Percentiles rank a stretch among this genome's conserved stretches.
Evolutionary conservation across 1,140 invertebrate species (phyloP).

Genomic region (Euschistus heros): DNA sequence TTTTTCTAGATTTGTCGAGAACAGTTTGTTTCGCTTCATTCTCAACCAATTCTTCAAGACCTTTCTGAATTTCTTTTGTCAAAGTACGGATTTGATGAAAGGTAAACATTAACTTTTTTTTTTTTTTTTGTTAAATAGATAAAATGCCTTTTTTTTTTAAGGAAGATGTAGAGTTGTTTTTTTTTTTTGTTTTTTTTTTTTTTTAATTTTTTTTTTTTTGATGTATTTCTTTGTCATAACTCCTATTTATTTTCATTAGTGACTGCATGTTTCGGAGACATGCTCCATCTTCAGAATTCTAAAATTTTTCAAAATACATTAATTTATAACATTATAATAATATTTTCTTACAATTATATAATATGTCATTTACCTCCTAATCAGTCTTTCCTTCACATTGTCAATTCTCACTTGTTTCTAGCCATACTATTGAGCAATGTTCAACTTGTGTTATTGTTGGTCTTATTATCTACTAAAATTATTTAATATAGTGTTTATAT

Average conservation of each 20-base stretch:
- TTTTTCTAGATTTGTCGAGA: constrained; percentile 73
- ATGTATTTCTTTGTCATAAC: not conserved
- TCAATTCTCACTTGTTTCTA: too few species aligned
- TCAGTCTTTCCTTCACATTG: too few species aligned
- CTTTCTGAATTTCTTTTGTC: constrained; percentile 63
- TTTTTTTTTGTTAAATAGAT: not conserved
- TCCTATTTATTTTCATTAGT: too few species aligned
- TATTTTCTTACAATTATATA: too few species aligned
- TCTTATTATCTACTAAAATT: not conserved
- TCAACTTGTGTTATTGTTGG: too few species aligned
- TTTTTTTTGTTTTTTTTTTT: constrained; percentile 1
- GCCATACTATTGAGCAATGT: too few species aligned
- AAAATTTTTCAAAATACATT: too few species aligned
- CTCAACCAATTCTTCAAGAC: constrained; percentile 81
- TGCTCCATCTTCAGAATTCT: too few species aligned
- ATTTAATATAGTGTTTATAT: not conserved
- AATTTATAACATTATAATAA: too few species aligned
- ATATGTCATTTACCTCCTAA: too few species aligned
- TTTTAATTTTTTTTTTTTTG: not conserved
- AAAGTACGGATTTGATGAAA: constrained; percentile 28
- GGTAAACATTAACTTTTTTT: constrained; percentile 28
- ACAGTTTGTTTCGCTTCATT: constrained; percentile 91
- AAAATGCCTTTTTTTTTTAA: not conserved
- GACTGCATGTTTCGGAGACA: too few species aligned
- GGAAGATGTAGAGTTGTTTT: not conserved